These are phyloP conservation scores for Scaptodrosophila latifasciaeformis DNA, from an alignment of 2,888 invertebrate genomes.

Conservation along the genomic window DNA sequence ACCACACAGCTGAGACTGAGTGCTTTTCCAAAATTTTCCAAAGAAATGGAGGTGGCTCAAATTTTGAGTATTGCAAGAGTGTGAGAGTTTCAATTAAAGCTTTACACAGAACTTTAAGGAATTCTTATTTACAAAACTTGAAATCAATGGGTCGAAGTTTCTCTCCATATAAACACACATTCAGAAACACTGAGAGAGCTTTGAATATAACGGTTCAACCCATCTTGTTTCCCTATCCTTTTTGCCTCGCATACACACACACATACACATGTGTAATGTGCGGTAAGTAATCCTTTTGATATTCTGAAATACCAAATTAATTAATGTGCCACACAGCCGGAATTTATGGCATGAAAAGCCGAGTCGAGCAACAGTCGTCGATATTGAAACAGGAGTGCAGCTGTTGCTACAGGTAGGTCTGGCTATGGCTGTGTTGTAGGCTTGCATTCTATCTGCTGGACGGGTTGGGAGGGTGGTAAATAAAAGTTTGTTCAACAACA, in stretches of 20 bases:
- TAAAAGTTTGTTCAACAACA: no score
- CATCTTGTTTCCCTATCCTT: no score
- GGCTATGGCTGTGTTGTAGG: not conserved
- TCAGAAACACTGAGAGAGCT: constrained; percentile 6
- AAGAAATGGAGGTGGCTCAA: no score
- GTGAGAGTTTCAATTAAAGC: no score
- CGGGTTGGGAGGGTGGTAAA: not conserved
- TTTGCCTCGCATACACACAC: not conserved
- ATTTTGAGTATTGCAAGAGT: no score
- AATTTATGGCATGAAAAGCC: constrained; percentile 68
- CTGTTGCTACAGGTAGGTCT: constrained; percentile 48
- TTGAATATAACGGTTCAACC: no score
- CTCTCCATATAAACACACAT: constrained; percentile 1
- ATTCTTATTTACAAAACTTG: constrained; percentile 1
- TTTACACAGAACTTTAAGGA: no score
- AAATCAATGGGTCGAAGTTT: constrained; percentile 21
- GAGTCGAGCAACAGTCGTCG: constrained; percentile 4
- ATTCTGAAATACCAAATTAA: constrained; percentile 70
- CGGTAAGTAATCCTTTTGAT: constrained; percentile 72
- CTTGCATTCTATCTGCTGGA: no score
- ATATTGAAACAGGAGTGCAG: constrained; percentile 29
- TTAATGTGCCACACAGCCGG: constrained; percentile 73
- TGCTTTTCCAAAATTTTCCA: constrained; percentile 8
- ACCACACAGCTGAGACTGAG: constrained; percentile 37
- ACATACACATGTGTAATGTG: constrained; percentile 47